Evolutionary conservation across 2,888 invertebrate species (phyloP), one percentile per base, ranked within the genome.

Genomic region (Amblyteles armatorius): DNA sequence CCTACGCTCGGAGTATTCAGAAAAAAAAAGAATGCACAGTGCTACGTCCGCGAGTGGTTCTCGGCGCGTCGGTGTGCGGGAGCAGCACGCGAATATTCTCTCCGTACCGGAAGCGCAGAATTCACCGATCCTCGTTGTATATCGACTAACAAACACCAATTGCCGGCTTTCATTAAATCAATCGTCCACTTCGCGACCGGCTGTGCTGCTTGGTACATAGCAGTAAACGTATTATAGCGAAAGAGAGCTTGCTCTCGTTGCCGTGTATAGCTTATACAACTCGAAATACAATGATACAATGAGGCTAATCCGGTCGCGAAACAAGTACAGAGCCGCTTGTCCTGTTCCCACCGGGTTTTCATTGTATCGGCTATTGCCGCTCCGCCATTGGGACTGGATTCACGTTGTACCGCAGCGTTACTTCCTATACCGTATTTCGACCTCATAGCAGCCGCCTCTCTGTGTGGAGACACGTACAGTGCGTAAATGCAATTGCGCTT

Each of bases 251-350:
- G n/a, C 22, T 55, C 19, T 11, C 55, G 22, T 55, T 29, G 33
- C 33, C 7, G 33, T 36, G 7, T 57, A 4, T 22, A 11, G 36
- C 19, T 40, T 67, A 40, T 40, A 85, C 84, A 85, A 82, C 69
- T 78, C 50, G 33, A 68, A 48, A 77, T 76, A 48, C 72, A 79
- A 79, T 73, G 74, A 85, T 82, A 85, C 69, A 84, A 60, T 60
- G 73, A 77, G 72, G 81, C 81, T 84, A 78, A 84, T 84, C 84
- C 81, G 77, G 73, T 84, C 26, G 72, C 67, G 78, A 78, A 84
- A 81, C 80, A 81, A 81, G 77, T 72, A 78, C 60, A 76, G 63
- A 78, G 67, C 79, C 74, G 74, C 72, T 82, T 85, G 76, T 85
- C 69, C 77, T 76, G 50, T 72, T 65, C 72, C 48, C 79, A 16